Base-by-base conservation (phyloP, 2,888 invertebrate species). In the Andrena minutula region DNA sequence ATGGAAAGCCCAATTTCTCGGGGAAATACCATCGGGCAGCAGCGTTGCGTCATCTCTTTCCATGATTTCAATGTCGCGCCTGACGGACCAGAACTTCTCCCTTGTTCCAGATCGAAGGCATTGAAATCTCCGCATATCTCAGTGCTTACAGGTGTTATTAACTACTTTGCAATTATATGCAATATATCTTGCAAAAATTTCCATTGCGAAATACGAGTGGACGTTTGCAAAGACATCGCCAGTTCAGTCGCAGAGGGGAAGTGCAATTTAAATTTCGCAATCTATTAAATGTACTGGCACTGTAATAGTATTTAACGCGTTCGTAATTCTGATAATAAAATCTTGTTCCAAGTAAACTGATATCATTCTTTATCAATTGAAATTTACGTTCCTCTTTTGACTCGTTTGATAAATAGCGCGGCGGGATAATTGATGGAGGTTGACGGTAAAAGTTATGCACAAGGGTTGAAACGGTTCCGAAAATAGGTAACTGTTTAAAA, bases 41-140 rank as follows among this genome's bases (percentile, higher is more conserved):
- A n/a, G 35, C 23, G 26, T 30, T 41, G 53, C 10, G 41, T 53
- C 12, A 35, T 16, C 30, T 61, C 74, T 58, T 70, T 78, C 10
- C 58, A 73, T 56, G 23, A 16, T 58, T 58, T 58, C 79, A 84
- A 71, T 77, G 70, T 47, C 79, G 12, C 1, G 28, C 10, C 3
- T n/a, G 65, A 3, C 12, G 28, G 61, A 74, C n/a, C 66, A 79
- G 51, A 86, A 86, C 66, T 51, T 4, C 47, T 70, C 35, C 68
- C 35, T 26, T 56, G 23, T 23, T 77, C 32, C 8, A 53, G 6
- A 16, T 28, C 16, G 20, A 10, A 28, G 35, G 77, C 76, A 66
- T 76, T 78, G 41, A 77, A 75, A 41, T 82, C 69, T 58, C 76
- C 61, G 6, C 35, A 12, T 35, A 16, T 26, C 20, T 4, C 51